Conservation (phyloP, 1,140 invertebrate species). For the Pseudomyrmex dendroicus region DNA sequence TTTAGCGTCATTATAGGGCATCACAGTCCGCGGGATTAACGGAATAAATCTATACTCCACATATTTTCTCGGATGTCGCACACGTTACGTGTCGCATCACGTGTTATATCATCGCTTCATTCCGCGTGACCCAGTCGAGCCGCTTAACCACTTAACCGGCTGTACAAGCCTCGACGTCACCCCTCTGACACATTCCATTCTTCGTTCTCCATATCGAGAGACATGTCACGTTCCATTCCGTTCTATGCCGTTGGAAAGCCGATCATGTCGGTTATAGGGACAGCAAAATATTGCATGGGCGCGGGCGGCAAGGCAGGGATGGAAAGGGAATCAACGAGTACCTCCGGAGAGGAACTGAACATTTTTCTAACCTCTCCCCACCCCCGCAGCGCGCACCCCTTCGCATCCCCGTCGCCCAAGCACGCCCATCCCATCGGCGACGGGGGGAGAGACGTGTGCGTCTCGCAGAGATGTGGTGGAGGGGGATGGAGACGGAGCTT, state of each 20-base stretch:
- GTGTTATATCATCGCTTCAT: conserved; percentile 41
- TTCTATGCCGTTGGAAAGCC: conserved; percentile 48
- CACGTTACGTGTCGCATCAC: neutral
- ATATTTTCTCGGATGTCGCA: neutral
- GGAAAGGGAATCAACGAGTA: conserved; percentile 19
- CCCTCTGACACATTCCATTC: conserved; percentile 53
- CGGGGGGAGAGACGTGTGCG: conserved; percentile 66
- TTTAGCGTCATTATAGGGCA: neutral
- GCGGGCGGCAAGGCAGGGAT: neutral
- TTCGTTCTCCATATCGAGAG: conserved; percentile 57
- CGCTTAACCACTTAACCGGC: conserved; percentile 48
- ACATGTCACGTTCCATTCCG: conserved; percentile 35
- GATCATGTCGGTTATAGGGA: conserved; percentile 59
- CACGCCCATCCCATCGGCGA: conserved; percentile 76
- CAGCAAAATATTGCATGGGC: conserved; percentile 35
- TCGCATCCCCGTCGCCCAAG: conserved; percentile 46
- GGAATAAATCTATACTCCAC: conserved; percentile 31
- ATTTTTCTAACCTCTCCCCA: conserved; percentile 74
- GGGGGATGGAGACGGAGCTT: conserved; percentile 59
- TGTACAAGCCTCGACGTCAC: conserved; percentile 52
- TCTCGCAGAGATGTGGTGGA: conserved; percentile 60
- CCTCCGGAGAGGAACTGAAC: conserved; percentile 63
- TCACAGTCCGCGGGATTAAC: neutral
- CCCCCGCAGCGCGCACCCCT: conserved; percentile 18
- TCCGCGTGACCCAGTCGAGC: conserved; percentile 50